Base-by-base conservation (phyloP, 2,113 vertebrate genomes). In the Psilopsiagon aymara region DNA sequence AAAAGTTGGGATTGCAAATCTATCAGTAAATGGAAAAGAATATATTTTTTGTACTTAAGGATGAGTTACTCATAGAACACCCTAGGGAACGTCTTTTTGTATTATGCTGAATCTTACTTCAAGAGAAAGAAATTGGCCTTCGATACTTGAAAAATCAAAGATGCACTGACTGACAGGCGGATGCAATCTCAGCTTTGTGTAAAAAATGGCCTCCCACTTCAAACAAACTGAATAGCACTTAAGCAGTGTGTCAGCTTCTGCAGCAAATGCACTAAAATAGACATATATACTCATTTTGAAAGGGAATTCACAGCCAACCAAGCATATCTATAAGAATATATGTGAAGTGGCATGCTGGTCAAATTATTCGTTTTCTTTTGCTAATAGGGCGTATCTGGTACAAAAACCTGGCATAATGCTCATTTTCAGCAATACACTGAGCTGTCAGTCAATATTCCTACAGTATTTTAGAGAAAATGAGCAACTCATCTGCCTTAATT, bases 381-480 rank as follows among this genome's bases (percentile, higher is more conserved):
- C 73, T 81, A 75, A 24, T 11, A 43, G 27, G 39, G 46, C n/a
- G 23, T 25, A 63, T 70, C 90, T 46, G 57, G 41, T 10, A 31
- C n/a, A 64, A 77, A 28, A 4, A 2, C 5, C 35, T n/a, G 29
- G 29, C 33, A 71, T 46, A 81, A 81, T 68, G 69, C 59, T 94
- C 52, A 92, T 96, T 96, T 95, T 75, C 80, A 93, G 60, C 80
- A 94, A 94, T 90, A 76, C 33, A 78, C 57, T 82, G 55, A 96
- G 68, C 76, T 95, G 94, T 62, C 95, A 95, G 79, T n/a, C 64
- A 75, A 41, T 39, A 43, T 4, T 68, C 29, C 67, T 60, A 51
- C 46, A 55, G 41, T 68, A 68, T 85, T 88, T 86, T 31, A 81
- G 39, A 68, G 63, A 75, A 84, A 41, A 60, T 27, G 33, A 96